Base-by-base conservation (phyloP, 2,113 vertebrate species). In the Tautogolabrus adspersus region DNA sequence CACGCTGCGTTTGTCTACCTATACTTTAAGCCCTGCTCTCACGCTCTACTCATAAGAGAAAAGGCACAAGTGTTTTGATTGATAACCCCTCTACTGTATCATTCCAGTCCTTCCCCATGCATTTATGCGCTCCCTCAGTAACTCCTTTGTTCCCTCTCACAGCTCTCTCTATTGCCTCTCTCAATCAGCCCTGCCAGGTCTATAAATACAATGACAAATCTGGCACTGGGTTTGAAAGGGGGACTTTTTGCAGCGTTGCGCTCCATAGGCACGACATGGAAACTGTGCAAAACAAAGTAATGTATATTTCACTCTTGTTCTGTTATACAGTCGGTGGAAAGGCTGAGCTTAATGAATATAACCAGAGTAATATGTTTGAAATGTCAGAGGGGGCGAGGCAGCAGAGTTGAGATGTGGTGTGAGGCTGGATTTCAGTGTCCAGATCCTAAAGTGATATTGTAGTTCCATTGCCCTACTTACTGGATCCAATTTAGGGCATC, bases 391-490 rank as follows among this genome's bases (percentile, higher is more conserved):
- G 40, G 44, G 19, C 37, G 13, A 23, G 18, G 76, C 34, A 21
- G 55, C 51, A 38, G 37, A 40, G 79, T 74, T 77, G 76, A 91
- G 75, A 71, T 74, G 61, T 77, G 47, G 62, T 52, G 61, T 47
- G 19, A 67, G 68, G 62, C 66, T 66, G 44, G 85, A 85, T 84
- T 75, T 88, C 66, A 86, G 76, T 52, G 63, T 84, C 13, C 47
- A 86, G 69, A 78, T 86, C 76, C 59, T 86, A 83, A 90, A 88
- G 65, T 87, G 67, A 89, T 86, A 73, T 77, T 86, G 85, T 86
- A 87, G 77, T 82, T 89, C 86, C 80, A 86, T 84, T 90, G 88
- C 81, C 88, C 88, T 89, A 85, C 80, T 93, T 93, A 90, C 85
- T 75, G 80, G 72, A 90, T 86, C 83, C 83, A 88, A 92, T 91